phyloP scores from a whole-genome alignment of 2,888 invertebrate species.

The Digitonthophagus gazella region DNA sequence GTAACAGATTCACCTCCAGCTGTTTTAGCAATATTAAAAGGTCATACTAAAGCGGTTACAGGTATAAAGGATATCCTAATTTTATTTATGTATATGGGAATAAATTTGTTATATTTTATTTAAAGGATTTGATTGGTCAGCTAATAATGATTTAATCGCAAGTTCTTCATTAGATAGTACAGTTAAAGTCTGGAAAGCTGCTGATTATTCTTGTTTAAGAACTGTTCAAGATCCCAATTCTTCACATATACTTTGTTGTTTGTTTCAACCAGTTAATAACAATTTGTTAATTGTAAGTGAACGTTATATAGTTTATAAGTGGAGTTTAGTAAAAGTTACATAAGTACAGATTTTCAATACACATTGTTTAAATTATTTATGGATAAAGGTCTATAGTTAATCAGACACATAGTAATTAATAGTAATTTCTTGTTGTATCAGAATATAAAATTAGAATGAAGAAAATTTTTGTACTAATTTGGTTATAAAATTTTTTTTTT shows the following conservation, averaged over 20 bases:
- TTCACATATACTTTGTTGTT: conserved; percentile 67
- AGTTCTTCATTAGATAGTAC: conserved; percentile 74
- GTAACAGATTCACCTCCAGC: conserved; percentile 69
- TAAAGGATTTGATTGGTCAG: conserved; percentile 79
- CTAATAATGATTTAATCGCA: conserved; percentile 78
- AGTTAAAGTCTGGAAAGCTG: conserved; percentile 65
- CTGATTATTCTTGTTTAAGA: conserved; percentile 62
- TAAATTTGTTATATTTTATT: conserved; percentile 23
- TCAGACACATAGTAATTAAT: no score
- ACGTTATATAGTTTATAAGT: no score
- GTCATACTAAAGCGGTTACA: conserved; percentile 73
- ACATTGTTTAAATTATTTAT: no score
- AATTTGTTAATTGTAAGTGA: conserved; percentile 79
- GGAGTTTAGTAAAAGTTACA: no score
- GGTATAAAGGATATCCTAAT: conserved; percentile 54
- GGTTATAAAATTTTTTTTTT: no score
- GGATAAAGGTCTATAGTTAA: no score
- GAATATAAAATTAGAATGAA: no score
- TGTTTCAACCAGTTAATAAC: conserved; percentile 82
- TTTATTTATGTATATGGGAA: not conserved
- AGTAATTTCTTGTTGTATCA: no score
- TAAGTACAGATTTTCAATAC: no score
- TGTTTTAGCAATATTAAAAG: conserved; percentile 69
- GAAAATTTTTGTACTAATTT: no score
- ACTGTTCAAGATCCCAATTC: conserved; percentile 62